phyloP scores from a whole-genome alignment of 2,797 vertebrate genomes.

The Avahi laniger region DNA sequence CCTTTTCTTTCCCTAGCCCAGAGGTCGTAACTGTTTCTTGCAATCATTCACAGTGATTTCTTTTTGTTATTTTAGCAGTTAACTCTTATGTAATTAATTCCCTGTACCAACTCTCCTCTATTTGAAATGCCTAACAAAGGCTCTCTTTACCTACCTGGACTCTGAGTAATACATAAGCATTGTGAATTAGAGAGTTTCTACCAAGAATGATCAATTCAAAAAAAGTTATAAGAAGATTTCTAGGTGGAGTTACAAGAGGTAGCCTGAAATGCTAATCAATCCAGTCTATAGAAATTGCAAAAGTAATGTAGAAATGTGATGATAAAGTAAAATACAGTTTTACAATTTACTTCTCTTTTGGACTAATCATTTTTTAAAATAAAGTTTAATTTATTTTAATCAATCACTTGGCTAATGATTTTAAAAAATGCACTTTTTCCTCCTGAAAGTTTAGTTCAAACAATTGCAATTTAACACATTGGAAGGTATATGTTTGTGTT shows the following conservation, averaged over 20 bases:
- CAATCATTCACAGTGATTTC: accelerated
- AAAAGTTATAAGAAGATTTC: neutral
- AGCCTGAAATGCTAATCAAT: neutral
- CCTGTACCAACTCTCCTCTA: neutral
- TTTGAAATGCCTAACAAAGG: neutral
- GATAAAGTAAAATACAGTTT: neutral
- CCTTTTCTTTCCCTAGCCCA: neutral
- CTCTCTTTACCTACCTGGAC: neutral
- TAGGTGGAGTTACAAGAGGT: neutral
- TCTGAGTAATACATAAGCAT: neutral
- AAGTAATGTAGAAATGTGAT: neutral
- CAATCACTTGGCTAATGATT: neutral
- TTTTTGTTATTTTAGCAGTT: neutral
- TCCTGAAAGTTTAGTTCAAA: neutral
- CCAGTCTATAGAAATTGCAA: neutral
- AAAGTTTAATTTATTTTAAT: neutral
- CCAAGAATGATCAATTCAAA: neutral
- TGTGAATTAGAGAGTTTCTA: neutral
- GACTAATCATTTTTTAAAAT: neutral
- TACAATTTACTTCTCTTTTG: neutral
- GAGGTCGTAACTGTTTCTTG: neutral
- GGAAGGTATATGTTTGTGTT: neutral
- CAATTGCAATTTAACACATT: neutral
- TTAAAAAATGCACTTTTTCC: neutral
- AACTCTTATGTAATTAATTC: neutral